Base-by-base conservation (phyloP, 2,113 vertebrate species). In the Serilophus lunatus region DNA sequence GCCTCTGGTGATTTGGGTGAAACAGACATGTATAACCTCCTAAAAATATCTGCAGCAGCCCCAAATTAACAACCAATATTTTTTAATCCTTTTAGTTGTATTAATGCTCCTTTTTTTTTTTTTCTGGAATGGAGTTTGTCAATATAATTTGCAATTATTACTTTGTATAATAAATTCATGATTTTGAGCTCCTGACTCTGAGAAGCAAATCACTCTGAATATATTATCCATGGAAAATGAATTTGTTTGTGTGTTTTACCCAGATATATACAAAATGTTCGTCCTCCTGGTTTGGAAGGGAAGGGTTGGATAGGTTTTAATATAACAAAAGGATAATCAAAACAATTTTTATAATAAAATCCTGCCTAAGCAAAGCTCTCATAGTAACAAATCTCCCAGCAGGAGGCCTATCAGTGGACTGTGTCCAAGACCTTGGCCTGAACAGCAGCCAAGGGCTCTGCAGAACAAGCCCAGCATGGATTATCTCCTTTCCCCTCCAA, bases 401-500 rank as follows among this genome's bases (percentile, higher is more conserved):
- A 98, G 88, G 92, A 96, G 40, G 90, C 84, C 95, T 95, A 56
- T 70, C 7, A 40, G 49, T 93, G 93, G 95, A 94, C 75, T 66
- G 19, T 90, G 93, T 98, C 97, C 97, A 97, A 95, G 90, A 69
- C 82, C 85, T 96, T 83, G 83, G 66, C 60, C 90, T 97, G 92
- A 97, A 91, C 40, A 15, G 92, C 95, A 95, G 93, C 86, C 96
- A 96, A 91, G 88, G 69, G 49, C 75, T 88, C 59, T 86, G 66
- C 72, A 94, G 92, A 98, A 84, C 59, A 94, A 86, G 54, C 69
- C 91, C 72, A 82, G 36, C 16, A 45, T 54, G 69, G 65, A 71
- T 97, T 89, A 85, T 85, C 95, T 97, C 88, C 97, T 97, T 97
- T 98, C 79, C 76, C 96, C 96, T 97, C 79, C 69, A 33, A 91